A percentile compares a stretch with the other conserved stretches of the same genome.
phyloP scores from a whole-genome alignment of 1,140 invertebrate genomes.

The Pogonus chalceus region DNA sequence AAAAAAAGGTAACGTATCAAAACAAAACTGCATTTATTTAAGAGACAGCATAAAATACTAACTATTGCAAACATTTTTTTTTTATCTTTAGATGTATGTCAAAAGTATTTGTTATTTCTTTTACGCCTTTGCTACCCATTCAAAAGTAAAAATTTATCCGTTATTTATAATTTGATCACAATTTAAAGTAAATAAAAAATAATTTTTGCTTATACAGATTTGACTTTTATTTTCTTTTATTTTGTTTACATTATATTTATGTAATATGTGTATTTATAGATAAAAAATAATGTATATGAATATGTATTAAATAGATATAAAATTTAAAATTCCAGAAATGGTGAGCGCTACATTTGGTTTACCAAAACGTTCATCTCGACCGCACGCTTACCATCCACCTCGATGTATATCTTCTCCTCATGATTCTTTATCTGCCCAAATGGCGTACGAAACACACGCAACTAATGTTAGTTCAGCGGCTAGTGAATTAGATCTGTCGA shows the following conservation, averaged over 20 bases:
- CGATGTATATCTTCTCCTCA: slow-evolving; percentile 58
- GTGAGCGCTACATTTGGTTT: slow-evolving; percentile 56
- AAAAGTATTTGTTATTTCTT: too few relatives aligned
- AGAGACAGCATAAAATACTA: too few relatives aligned
- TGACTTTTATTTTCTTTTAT: too few relatives aligned
- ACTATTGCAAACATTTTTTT: too few relatives aligned
- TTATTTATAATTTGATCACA: too few relatives aligned
- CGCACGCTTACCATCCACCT: slow-evolving; percentile 24
- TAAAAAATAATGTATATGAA: not conserved
- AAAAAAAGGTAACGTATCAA: too few relatives aligned
- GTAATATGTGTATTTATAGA: not conserved
- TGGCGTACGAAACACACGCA: slow-evolving; percentile 53
- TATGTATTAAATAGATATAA: not conserved
- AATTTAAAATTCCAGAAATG: slow-evolving; percentile 41
- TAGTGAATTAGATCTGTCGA: slow-evolving; percentile 63
- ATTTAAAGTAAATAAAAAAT: too few relatives aligned
- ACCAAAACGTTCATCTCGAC: slow-evolving; percentile 35
- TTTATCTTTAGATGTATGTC: too few relatives aligned
- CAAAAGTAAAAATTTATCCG: too few relatives aligned
- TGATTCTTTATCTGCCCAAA: slow-evolving; percentile 63
- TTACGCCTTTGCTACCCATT: too few relatives aligned
- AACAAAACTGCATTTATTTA: too few relatives aligned
- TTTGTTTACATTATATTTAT: not conserved
- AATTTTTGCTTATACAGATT: too few relatives aligned
- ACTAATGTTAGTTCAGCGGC: slow-evolving; percentile 48